Evolutionary conservation across 1,140 invertebrate genomes (phyloP).

Genomic region (Globodera ellingtonae): DNA sequence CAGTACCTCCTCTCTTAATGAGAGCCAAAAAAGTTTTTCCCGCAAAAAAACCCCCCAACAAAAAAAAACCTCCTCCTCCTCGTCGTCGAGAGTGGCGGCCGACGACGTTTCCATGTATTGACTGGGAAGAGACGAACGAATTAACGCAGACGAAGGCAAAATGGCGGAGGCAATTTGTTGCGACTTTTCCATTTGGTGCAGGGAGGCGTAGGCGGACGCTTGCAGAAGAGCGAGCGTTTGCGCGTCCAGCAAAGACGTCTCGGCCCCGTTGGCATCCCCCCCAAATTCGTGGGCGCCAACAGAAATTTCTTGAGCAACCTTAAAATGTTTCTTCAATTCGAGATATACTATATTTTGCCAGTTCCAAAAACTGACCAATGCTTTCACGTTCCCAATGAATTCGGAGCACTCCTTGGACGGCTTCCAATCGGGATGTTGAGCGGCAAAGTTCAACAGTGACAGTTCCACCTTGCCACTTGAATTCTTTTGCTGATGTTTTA

Average conservation of each 20-base stretch:
- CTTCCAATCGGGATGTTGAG: slow-evolving; percentile 61
- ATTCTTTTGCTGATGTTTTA: background rate
- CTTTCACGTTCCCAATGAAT: slow-evolving; percentile 51
- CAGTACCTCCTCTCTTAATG: background rate
- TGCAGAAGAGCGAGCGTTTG: background rate
- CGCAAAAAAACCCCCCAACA: background rate
- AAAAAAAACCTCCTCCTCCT: background rate
- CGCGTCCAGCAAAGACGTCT: background rate
- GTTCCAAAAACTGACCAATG: slow-evolving; percentile 29
- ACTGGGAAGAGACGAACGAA: background rate
- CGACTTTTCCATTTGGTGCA: slow-evolving; percentile 3
- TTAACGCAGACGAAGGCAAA: background rate
- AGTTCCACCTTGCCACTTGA: slow-evolving; percentile 60
- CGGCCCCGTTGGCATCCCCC: background rate
- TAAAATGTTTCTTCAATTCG: background rate
- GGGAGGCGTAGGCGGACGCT: background rate
- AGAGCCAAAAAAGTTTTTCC: background rate
- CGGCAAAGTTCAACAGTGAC: slow-evolving; percentile 58
- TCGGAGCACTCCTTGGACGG: slow-evolving; percentile 43
- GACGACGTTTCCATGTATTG: background rate
- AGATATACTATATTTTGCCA: background rate
- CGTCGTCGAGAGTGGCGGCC: background rate
- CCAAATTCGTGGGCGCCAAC: background rate
- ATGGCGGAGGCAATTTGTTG: background rate
- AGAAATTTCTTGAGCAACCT: slow-evolving; percentile 16